phyloP scores from a whole-genome alignment of 1,140 invertebrate species.

The Ceratosolen fusciceps region DNA sequence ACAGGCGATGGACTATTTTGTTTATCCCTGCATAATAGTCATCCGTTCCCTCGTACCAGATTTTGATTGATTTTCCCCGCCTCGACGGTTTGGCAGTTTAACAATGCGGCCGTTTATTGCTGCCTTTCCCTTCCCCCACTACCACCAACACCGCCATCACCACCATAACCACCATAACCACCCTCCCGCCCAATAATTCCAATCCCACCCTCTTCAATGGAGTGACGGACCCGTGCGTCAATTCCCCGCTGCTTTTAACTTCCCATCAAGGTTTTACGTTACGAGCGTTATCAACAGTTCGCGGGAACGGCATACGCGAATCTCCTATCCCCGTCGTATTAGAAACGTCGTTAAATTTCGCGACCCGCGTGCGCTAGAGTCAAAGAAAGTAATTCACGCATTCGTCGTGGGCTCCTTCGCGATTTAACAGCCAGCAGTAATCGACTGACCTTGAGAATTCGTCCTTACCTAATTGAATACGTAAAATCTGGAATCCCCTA shows the following conservation, averaged over 20 bases:
- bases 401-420: too few species aligned
- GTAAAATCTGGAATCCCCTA: too few species aligned
- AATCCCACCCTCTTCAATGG: constrained; percentile 15
- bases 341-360: not conserved
- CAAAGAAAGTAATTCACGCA: not conserved
- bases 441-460: too few species aligned
- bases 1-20: constrained; percentile 30
- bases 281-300: not conserved
- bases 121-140: too few species aligned
- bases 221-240: not conserved
- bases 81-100: not conserved
- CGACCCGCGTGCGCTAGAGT: not conserved
- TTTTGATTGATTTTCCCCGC: constrained; percentile 21
- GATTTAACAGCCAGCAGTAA: too few species aligned
- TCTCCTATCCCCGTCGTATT: not conserved
- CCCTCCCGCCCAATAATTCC: too few species aligned
- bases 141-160: too few species aligned
- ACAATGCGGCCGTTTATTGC: constrained; percentile 28
- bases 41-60: not conserved
- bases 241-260: constrained; percentile 12
- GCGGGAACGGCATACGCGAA: not conserved
- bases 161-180: too few species aligned
- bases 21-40: constrained; percentile 20
- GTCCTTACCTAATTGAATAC: too few species aligned
- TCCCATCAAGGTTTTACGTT: constrained; percentile 21